Conservation (phyloP, 2,888 invertebrate genomes). For the Trichogramma dendrolimi region DNA sequence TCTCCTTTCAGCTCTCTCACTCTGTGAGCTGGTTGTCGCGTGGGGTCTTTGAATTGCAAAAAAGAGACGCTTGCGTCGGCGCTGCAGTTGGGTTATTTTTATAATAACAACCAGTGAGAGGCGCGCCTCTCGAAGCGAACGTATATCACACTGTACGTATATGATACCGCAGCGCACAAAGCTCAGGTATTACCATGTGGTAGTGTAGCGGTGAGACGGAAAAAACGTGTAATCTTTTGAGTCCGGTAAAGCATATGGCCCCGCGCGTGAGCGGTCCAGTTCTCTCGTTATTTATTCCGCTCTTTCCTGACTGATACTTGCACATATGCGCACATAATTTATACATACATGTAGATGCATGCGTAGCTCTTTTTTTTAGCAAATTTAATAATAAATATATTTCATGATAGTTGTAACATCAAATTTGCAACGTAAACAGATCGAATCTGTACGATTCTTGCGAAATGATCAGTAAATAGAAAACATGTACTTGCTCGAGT, state of each 20-base stretch:
- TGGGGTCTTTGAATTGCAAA: slow-evolving; percentile 14
- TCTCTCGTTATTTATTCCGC: slow-evolving; percentile 18
- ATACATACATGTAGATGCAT: no score
- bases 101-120: slow-evolving; percentile 32
- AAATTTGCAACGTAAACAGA: no score
- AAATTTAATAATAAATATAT: no score
- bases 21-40: not conserved
- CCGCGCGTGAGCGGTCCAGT: slow-evolving; percentile 24
- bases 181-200: slow-evolving; percentile 33
- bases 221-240: slow-evolving; percentile 33
- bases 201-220: no score
- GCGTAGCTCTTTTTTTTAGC: no score
- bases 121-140: slow-evolving; percentile 24
- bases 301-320: no score
- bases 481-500: no score
- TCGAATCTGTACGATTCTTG: no score
- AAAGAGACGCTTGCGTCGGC: slow-evolving; percentile 11
- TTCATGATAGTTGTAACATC: no score
- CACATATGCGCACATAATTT: no score
- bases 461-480: no score
- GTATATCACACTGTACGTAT: no score
- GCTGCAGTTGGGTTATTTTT: slow-evolving; percentile 30
- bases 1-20: slow-evolving; percentile 1
- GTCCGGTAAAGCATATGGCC: slow-evolving; percentile 26
- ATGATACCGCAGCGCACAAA: slow-evolving; percentile 24